A percentile compares a stretch with the other conserved stretches of the same genome.
phyloP scores from a whole-genome alignment of 2,113 vertebrate species.

The Acrocephalus arundinaceus region DNA sequence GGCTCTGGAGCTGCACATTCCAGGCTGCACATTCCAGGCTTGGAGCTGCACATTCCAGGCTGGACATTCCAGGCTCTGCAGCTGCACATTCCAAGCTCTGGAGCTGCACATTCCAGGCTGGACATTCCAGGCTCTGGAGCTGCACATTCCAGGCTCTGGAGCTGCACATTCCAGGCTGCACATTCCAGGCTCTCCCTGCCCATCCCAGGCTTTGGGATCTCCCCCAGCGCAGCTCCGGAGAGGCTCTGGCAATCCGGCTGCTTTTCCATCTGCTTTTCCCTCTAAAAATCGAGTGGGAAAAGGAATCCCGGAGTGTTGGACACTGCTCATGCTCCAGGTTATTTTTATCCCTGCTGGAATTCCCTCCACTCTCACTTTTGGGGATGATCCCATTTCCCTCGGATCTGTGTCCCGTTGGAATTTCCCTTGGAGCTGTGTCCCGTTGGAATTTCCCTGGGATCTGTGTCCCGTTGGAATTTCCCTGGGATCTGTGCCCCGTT shows the following conservation, averaged over 20 bases:
- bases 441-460: fast-evolving
- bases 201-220: too few species aligned
- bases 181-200: background rate
- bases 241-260: background rate
- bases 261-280: background rate
- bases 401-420: background rate
- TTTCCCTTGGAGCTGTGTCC: too few species aligned
- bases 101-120: background rate
- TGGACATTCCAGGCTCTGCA: background rate
- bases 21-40: background rate
- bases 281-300: background rate
- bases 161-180: background rate
- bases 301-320: background rate
- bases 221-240: background rate
- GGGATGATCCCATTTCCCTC: background rate
- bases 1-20: background rate
- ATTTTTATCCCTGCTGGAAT: slow-evolving; percentile 30
- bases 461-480: background rate
- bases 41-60: background rate
- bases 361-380: background rate
- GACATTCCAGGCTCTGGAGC: background rate
- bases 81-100: background rate
- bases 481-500: fast-evolving
- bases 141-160: background rate
- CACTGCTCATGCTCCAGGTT: background rate